Conservation (phyloP, 2,113 vertebrate genomes). For the Danio rerio region GRCz12tu NC_133189.1:31184501-31185000, state of each 20-base stretch:
- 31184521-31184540: neutral
- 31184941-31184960: slow-evolving; percentile 18
- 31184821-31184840: slow-evolving; percentile 54
- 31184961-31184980: neutral
- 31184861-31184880: slow-evolving; percentile 53
- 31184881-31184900: slow-evolving; percentile 54
- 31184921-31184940: slow-evolving; percentile 36
- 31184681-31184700: slow-evolving; percentile 48
- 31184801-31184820: slow-evolving; percentile 52
- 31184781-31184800: slow-evolving; percentile 60
- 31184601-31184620: slow-evolving; percentile 45
- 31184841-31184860: slow-evolving; percentile 49
- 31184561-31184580: slow-evolving; percentile 46
- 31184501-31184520: slow-evolving; percentile 8
- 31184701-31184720: slow-evolving; percentile 25
- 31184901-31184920: slow-evolving; percentile 48
- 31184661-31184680: slow-evolving; percentile 35
- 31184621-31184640: slow-evolving; percentile 45
- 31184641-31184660: slow-evolving; percentile 38
- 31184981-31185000: neutral
- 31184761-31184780: slow-evolving; percentile 55
- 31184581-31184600: slow-evolving; percentile 28
- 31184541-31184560: neutral
- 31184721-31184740: slow-evolving; percentile 51
- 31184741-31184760: slow-evolving; percentile 55